Evolutionary conservation across 2,888 invertebrate species (phyloP).

Genomic region (Caenorhabditis doughertyi): DNA sequence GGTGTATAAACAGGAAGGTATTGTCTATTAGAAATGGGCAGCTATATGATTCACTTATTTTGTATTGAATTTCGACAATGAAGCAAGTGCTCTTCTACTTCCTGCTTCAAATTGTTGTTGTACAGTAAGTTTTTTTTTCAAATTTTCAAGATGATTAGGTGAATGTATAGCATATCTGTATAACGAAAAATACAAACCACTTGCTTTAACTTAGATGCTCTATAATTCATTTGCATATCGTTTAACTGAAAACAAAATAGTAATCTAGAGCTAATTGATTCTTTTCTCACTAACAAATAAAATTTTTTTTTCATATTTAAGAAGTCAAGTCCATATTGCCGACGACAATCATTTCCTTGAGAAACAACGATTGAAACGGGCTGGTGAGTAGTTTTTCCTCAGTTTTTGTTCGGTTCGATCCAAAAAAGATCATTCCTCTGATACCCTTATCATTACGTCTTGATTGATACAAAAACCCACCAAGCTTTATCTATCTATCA

Average conservation of each 20-base stretch:
- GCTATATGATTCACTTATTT: slow-evolving; percentile 29
- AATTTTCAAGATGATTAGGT: background rate
- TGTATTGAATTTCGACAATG: slow-evolving; percentile 9
- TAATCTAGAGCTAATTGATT: background rate
- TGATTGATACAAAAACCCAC: slow-evolving; percentile 22
- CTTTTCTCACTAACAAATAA: background rate
- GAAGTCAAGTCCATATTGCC: slow-evolving; percentile 53
- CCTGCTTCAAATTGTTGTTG: slow-evolving; percentile 17
- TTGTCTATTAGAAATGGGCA: slow-evolving; percentile 19
- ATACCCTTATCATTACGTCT: slow-evolving; percentile 21
- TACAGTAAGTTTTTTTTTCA: slow-evolving; percentile 20
- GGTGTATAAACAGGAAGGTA: slow-evolving; percentile 34
- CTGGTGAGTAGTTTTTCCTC: slow-evolving; percentile 25
- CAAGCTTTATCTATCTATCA: slow-evolving; percentile 6
- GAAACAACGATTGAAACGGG: slow-evolving; percentile 42
- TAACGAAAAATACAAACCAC: too few relatives aligned
- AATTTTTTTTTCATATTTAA: background rate
- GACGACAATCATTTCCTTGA: slow-evolving; percentile 51
- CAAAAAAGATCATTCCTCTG: slow-evolving; percentile 6
- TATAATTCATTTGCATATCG: too few relatives aligned
- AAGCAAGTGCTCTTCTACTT: slow-evolving; percentile 8
- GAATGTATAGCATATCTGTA: too few relatives aligned
- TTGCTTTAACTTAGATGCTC: too few relatives aligned
- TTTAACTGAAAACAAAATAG: too few relatives aligned
- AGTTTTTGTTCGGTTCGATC: background rate